Evolutionary conservation across 2,797 vertebrate genomes (phyloP), one percentile per base, ranked within the genome.

Genomic region (Zenarchopterus dispar): DNA sequence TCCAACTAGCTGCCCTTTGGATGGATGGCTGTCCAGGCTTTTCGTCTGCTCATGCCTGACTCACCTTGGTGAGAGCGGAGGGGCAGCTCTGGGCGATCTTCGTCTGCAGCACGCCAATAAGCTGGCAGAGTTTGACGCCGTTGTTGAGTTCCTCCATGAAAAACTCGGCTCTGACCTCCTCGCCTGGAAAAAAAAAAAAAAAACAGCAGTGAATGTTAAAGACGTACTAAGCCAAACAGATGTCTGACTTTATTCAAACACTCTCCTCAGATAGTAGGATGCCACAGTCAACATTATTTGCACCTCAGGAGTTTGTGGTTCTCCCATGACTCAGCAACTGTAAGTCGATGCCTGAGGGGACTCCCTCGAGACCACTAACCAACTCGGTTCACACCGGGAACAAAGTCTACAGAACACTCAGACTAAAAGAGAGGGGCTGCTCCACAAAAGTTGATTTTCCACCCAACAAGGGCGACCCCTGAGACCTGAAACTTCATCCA

Each of bases 71-170:
- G 10, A 93, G 92, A 0, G 92, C 94, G 0, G 93, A 81, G 73
- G 83, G 89, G 80, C 91, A 93, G 78, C 89, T 91, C 56, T 92
- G 77, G 66, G 93, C 92, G 56, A 98, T 83, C 77, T 92, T 95
- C 17, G 82, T 91, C 89, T 98, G 96, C 84, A 99, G 93, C 67
- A 94, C 94, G 5, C 68, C 85, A 54, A 95, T 91, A 43, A 99
- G 89, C 2, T 94, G 93, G 80, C 97, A 99, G 23, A 99, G 92
- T 21, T 95, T 89, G 15, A 95, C 96, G 0, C 98, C 97, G 58
- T 97, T 99, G 82, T 98, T 94, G 71, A 99, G 94, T 70, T 98
- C 96, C 71, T 95, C 93, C 90, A 99, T 93, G 74, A 99, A 94
- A 17, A 80, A 91, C 65, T 99, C 96, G 0, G 93, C 92, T 79